Conservation (phyloP, 2,797 vertebrate species). For the Caiman crocodilus region DNA sequence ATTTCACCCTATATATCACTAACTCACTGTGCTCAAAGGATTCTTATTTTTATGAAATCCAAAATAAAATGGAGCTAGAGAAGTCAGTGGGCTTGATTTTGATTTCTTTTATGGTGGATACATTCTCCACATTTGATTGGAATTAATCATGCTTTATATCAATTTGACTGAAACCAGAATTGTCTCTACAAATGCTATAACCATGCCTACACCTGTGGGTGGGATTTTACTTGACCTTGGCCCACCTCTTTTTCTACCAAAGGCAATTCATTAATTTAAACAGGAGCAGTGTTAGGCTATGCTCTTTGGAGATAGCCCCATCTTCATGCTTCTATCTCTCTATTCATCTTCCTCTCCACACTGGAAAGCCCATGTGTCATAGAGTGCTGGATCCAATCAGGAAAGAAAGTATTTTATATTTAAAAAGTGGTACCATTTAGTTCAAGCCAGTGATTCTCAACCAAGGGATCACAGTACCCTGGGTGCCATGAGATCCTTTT, state of each 20-base stretch:
- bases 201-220: rapidly evolving
- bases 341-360: rapidly evolving
- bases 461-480: too few species aligned
- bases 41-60: background rate
- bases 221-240: background rate
- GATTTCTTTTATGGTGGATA: background rate
- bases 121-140: background rate
- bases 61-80: background rate
- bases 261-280: background rate
- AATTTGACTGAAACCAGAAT: rapidly evolving
- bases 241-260: background rate
- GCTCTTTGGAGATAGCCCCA: background rate
- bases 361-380: background rate
- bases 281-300: background rate
- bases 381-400: background rate
- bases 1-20: rapidly evolving
- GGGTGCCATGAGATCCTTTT: too few species aligned
- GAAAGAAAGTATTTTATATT: background rate
- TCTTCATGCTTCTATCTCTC: rapidly evolving
- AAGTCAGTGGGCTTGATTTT: background rate
- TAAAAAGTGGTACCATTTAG: background rate
- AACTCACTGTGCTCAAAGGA: rapidly evolving
- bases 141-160: background rate
- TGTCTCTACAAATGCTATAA: background rate
- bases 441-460: background rate